A percentile compares a stretch with the other conserved stretches of the same genome.
These are phyloP conservation scores for Fundulus diaphanus DNA, from an alignment of 2,797 vertebrate species.

Conservation along the genomic window DNA sequence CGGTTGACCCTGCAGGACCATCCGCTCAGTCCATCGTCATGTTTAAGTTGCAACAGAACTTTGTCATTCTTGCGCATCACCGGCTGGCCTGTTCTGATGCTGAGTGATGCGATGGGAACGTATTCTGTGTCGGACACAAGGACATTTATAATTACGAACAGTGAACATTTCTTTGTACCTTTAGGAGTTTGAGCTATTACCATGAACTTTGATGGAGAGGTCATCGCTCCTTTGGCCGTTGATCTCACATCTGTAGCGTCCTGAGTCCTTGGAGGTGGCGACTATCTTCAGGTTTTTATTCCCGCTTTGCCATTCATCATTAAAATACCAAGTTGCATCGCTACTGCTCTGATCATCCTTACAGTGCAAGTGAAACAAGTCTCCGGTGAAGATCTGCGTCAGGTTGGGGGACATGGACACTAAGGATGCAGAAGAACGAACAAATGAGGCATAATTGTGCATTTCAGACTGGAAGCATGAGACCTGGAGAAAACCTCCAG, in stretches of 20 bases:
- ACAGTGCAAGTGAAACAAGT: slow-evolving; percentile 58
- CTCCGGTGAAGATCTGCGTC: slow-evolving; percentile 30
- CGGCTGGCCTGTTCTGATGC: slow-evolving; percentile 21
- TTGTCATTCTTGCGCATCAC: background rate
- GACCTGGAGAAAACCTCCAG: background rate
- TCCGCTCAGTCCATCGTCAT: background rate
- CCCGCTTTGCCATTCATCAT: accelerated
- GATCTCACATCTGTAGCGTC: background rate
- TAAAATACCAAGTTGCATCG: slow-evolving; percentile 33
- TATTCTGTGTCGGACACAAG: slow-evolving; percentile 30
- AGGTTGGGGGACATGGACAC: background rate
- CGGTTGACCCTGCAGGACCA: slow-evolving; percentile 50
- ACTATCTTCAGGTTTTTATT: background rate
- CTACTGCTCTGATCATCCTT: accelerated
- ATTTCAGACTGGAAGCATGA: background rate
- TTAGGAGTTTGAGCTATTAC: slow-evolving; percentile 31
- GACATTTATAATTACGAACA: background rate
- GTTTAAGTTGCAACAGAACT: slow-evolving; percentile 42
- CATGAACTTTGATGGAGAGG: accelerated
- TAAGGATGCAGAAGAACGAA: slow-evolving; percentile 22
- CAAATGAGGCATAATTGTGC: background rate
- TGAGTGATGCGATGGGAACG: slow-evolving; percentile 28
- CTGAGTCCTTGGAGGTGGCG: accelerated
- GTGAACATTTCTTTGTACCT: background rate
- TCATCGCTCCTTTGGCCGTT: accelerated